phyloP scores from a whole-genome alignment of 2,113 vertebrate genomes.

The Phaetusa simplex region DNA sequence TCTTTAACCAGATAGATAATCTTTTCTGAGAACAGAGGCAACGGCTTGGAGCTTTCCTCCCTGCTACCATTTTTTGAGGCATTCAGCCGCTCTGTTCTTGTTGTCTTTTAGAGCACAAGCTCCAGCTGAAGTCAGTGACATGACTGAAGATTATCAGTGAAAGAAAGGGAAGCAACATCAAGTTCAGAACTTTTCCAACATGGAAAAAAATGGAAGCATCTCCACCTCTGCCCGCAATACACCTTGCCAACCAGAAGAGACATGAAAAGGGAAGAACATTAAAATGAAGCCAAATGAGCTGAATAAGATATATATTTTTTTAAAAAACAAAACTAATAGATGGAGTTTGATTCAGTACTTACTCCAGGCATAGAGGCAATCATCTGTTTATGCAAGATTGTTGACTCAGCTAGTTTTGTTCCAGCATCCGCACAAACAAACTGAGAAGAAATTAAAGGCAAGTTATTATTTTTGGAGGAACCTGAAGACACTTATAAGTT shows the following conservation, averaged over 20 bases:
- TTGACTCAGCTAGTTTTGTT: slow-evolving; percentile 93
- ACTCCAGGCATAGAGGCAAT: slow-evolving; percentile 91
- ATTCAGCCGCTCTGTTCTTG: neutral
- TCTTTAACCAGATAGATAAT: neutral
- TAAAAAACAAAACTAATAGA: neutral
- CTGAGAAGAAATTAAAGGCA: slow-evolving; percentile 76
- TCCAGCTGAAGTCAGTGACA: neutral
- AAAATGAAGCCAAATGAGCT: neutral
- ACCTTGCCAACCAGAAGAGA: neutral
- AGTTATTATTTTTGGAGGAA: slow-evolving; percentile 56
- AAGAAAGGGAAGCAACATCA: neutral
- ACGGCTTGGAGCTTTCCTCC: neutral
- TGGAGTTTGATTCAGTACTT: slow-evolving; percentile 67
- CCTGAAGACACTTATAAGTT: slow-evolving; percentile 16
- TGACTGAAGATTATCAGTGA: neutral
- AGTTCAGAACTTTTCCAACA: neutral
- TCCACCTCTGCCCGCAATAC: neutral
- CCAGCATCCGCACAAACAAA: slow-evolving; percentile 98
- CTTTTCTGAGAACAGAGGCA: neutral
- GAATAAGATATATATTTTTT: neutral
- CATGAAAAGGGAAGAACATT: neutral
- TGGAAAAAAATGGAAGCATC: neutral
- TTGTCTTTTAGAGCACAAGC: neutral
- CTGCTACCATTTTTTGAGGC: neutral
- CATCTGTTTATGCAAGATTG: slow-evolving; percentile 98